Conservation (phyloP, 2,797 vertebrate genomes). For the Tympanoctomys barrerae region DNA sequence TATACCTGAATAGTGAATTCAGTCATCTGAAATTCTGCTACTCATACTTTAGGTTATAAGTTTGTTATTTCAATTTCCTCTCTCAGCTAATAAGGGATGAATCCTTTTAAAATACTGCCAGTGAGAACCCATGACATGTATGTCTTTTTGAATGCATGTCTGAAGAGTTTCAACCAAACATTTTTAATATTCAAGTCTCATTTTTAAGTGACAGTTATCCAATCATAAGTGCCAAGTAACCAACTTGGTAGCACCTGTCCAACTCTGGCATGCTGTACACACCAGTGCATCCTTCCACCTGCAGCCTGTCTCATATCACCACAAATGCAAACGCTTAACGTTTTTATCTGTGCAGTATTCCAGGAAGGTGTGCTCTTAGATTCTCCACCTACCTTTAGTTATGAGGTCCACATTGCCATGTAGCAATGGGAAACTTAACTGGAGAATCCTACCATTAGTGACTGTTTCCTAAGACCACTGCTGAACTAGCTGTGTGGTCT, state of each 20-base stretch:
- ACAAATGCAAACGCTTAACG: neutral
- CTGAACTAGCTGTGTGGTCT: neutral
- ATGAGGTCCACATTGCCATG: neutral
- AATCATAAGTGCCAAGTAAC: neutral
- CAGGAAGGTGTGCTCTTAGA: neutral
- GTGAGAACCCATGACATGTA: neutral
- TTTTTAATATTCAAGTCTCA: neutral
- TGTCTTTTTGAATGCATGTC: neutral
- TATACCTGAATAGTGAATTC: neutral
- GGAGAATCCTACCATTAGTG: neutral
- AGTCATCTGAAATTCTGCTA: neutral
- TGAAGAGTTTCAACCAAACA: neutral
- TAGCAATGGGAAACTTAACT: neutral
- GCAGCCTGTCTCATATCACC: neutral
- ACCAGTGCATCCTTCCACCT: neutral
- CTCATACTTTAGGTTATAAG: neutral
- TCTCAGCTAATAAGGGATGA: neutral
- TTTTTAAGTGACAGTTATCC: neutral
- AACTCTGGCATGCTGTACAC: neutral
- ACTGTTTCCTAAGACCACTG: neutral
- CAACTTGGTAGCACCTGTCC: neutral
- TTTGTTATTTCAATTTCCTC: neutral
- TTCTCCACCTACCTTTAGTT: neutral
- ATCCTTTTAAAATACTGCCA: neutral
- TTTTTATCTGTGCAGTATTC: neutral